phyloP scores from a whole-genome alignment of 2,888 invertebrate species.

The Steinernema scapterisci region DNA sequence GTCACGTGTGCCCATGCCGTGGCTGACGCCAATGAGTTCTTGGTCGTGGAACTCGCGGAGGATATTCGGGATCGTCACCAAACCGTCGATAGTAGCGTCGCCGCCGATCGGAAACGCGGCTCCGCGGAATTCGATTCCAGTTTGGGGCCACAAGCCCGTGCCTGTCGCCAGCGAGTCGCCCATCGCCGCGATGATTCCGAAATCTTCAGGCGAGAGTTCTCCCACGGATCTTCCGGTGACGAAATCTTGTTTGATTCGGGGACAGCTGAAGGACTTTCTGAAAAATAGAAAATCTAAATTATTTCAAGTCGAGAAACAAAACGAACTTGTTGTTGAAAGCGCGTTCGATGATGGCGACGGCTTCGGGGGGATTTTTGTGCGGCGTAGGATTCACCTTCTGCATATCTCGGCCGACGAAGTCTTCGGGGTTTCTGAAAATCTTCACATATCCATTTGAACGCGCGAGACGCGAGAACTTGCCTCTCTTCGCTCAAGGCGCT shows the following conservation, averaged over 20 bases:
- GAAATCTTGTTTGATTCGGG: constrained; percentile 56
- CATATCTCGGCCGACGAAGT: constrained; percentile 16
- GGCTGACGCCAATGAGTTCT: constrained; percentile 52
- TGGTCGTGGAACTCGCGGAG: constrained; percentile 59
- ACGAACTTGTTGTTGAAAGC: constrained; percentile 38
- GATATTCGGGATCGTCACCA: constrained; percentile 65
- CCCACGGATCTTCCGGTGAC: constrained; percentile 59
- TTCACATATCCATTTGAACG: no score
- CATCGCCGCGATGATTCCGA: constrained; percentile 64
- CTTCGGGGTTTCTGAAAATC: constrained; percentile 10
- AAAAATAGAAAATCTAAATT: constrained; percentile 20
- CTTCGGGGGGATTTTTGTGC: neutral
- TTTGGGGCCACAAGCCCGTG: constrained; percentile 59
- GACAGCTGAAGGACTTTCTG: constrained; percentile 59
- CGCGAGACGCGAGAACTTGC: no score
- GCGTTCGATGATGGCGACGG: constrained; percentile 34
- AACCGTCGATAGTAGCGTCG: constrained; percentile 67
- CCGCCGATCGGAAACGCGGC: constrained; percentile 65
- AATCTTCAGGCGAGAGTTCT: constrained; percentile 63
- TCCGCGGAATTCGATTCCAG: constrained; percentile 63
- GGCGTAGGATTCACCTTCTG: neutral
- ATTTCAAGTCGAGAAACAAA: neutral
- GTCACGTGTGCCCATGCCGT: constrained; percentile 62
- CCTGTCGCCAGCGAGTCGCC: constrained; percentile 66
- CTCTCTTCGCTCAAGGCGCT: constrained; percentile 37